Evolutionary conservation across 2,113 vertebrate species (phyloP).

Genomic region (Copsychus sechellarum): DNA sequence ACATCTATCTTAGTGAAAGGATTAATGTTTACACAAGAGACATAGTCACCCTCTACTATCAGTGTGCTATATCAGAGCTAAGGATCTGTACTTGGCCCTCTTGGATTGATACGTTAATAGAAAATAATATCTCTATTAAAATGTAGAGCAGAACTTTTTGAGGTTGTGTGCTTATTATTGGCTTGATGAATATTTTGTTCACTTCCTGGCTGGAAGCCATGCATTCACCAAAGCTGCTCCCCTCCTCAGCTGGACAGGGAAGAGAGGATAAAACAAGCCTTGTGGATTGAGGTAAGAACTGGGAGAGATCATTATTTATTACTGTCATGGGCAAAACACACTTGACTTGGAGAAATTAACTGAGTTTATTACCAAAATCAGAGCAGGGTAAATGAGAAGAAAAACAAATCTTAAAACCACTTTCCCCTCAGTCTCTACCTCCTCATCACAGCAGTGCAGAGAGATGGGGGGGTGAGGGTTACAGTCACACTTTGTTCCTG

Average conservation of each 20-base stretch:
- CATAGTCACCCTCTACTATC: not conserved
- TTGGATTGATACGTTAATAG: not conserved
- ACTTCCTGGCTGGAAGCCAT: not conserved
- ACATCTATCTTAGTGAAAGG: not conserved
- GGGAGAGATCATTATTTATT: not conserved
- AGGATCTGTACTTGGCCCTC: not conserved
- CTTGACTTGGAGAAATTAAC: not conserved
- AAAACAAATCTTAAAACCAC: not conserved
- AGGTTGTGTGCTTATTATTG: not conserved
- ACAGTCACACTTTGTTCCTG: not conserved
- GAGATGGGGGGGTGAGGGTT: not conserved
- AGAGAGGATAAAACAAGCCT: not conserved
- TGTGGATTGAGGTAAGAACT: not conserved
- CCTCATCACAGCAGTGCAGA: not conserved
- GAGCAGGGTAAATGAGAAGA: not conserved
- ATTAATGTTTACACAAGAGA: not conserved
- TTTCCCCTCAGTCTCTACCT: not conserved
- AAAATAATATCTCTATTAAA: not conserved
- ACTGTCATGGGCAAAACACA: not conserved
- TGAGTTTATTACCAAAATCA: not conserved
- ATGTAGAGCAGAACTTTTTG: not conserved
- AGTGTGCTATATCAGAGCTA: not conserved
- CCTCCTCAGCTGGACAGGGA: not conserved
- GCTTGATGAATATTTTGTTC: not conserved
- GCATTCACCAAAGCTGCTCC: not conserved